A percentile compares a stretch with the other conserved stretches of the same genome.
Evolutionary conservation across 2,888 invertebrate genomes (phyloP).

Genomic region (Tinea semifulvella): DNA sequence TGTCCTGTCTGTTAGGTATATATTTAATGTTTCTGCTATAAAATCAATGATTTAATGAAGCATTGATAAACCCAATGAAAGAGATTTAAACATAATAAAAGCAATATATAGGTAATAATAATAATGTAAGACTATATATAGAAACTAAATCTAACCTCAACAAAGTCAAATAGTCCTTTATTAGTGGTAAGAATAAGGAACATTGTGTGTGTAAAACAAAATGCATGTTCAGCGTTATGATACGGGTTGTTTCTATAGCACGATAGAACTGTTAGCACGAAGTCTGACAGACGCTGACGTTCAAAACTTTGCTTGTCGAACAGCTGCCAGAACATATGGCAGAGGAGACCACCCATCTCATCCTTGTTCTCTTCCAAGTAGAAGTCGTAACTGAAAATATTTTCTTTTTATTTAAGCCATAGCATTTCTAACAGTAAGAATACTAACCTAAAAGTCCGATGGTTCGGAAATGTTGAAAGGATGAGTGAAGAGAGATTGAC

Average conservation of each 20-base stretch:
- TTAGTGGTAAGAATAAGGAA: slow-evolving; percentile 62
- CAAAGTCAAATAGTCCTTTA: slow-evolving; percentile 44
- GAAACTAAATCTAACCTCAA: slow-evolving; percentile 63
- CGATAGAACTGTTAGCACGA: slow-evolving; percentile 52
- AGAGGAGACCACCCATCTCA: slow-evolving; percentile 59
- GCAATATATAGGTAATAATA: too few relatives aligned
- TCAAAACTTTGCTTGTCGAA: slow-evolving; percentile 50
- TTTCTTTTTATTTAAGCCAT: too few relatives aligned
- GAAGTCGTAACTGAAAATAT: slow-evolving; percentile 55
- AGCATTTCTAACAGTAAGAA: too few relatives aligned
- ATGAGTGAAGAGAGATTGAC: too few relatives aligned
- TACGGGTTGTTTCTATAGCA: slow-evolving; percentile 66
- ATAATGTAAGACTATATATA: too few relatives aligned
- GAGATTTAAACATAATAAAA: too few relatives aligned
- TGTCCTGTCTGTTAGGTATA: too few relatives aligned
- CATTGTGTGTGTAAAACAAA: slow-evolving; percentile 70
- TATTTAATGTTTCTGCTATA: too few relatives aligned
- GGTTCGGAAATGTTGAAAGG: too few relatives aligned
- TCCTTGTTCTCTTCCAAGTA: slow-evolving; percentile 58
- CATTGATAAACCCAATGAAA: too few relatives aligned
- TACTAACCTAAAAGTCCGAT: too few relatives aligned
- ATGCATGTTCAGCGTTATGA: slow-evolving; percentile 72
- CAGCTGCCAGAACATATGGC: slow-evolving; percentile 60
- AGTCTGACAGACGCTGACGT: slow-evolving; percentile 41
- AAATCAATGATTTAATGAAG: too few relatives aligned